A percentile compares a stretch with the other conserved stretches of the same genome.
phyloP scores from a whole-genome alignment of 2,113 vertebrate genomes.

The Meriones unguiculatus region DNA sequence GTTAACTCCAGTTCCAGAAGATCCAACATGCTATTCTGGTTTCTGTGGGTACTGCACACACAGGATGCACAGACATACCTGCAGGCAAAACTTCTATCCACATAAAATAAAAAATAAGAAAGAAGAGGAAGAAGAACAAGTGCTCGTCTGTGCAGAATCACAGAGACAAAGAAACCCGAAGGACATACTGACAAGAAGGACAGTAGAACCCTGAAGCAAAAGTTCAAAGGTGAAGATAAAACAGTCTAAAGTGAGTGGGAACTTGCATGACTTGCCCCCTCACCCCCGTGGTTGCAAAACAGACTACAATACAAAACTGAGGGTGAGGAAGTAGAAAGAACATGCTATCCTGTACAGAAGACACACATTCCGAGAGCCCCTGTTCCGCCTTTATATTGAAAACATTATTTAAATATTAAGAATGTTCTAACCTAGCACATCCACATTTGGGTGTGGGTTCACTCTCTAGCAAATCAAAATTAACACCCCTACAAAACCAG shows the following conservation, averaged over 20 bases:
- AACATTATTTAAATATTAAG: not conserved
- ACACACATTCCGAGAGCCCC: not conserved
- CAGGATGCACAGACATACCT: not conserved
- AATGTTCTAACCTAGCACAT: not conserved
- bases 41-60: not conserved
- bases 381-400: not conserved
- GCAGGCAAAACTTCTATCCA: not conserved
- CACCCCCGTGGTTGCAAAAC: not conserved
- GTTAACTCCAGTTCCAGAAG: not conserved
- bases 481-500: not conserved
- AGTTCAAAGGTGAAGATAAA: not conserved
- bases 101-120: not conserved
- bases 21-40: not conserved
- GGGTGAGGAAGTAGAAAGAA: not conserved
- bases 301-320: not conserved
- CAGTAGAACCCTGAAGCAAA: not conserved
- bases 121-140: not conserved
- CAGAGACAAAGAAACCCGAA: not conserved
- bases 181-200: not conserved
- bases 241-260: not conserved
- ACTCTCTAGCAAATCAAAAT: not conserved
- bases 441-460: no score
- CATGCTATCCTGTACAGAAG: not conserved
- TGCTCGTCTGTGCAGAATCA: not conserved
- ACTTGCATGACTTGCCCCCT: not conserved